Evolutionary conservation across 2,888 invertebrate genomes (phyloP), one percentile per base, ranked within the genome.

Genomic region (Pristionchus japonicus): DNA sequence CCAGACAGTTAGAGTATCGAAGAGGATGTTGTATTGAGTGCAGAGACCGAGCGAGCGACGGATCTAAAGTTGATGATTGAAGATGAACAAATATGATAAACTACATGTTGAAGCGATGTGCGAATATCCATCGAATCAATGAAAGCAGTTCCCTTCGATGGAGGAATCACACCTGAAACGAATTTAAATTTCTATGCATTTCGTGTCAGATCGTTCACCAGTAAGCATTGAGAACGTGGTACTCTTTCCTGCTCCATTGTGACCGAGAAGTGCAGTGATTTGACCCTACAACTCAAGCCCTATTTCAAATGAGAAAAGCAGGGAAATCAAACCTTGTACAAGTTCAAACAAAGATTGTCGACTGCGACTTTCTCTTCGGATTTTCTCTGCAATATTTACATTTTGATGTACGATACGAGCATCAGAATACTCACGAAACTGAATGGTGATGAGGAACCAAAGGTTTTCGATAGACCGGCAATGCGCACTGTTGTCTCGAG

Each of bases 201-300:
- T 64, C 23, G 23, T 4, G 57, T 49, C 4, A 82, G 15, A 20
- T 13, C n/a, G 3, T 43, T 80, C 31, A 90, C 92, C 98, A 64
- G 97, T 97, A 74, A 98, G 95, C 96, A 98, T 97, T 0, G 97
- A 97, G 96, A 98, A 97, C 0, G 97, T 97, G 0, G 98, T 98
- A 0, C 97, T 97, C 95, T 97, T 97, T 57, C 98, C 97, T 82
- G 97, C 97, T 17, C 97, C 97, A 94, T 97, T 97, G 94, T 97
- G 97, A 0, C 98, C 98, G 31, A 98, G 95, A 1, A 93, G 91
- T 0, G 92, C 93, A 13, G 93, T 93, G 77, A 93, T 97, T 95
- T 97, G 97, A 0, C 97, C 97, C 93, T 96, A 27, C 3, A 67
- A 31, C 27, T 23, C 3, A 27, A 31, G 13, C 13, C 13, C 11